Conservation (phyloP, 2,113 vertebrate species). For the Chloebia gouldiae region DNA sequence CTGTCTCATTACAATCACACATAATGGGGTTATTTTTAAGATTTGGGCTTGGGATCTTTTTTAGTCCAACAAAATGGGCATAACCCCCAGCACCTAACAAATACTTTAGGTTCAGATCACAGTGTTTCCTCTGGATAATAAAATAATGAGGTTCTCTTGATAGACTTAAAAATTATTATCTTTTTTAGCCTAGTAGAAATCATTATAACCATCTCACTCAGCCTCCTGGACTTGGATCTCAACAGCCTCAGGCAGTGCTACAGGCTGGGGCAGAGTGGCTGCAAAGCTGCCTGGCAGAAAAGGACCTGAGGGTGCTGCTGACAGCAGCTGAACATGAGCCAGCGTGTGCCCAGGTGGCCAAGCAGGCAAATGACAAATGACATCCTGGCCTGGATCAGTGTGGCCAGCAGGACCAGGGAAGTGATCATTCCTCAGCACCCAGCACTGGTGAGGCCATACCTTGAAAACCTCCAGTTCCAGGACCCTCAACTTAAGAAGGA, state of each 20-base stretch:
- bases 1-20: neutral
- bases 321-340: neutral
- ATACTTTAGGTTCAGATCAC: neutral
- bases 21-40: neutral
- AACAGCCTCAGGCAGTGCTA: neutral
- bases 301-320: neutral
- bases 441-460: neutral
- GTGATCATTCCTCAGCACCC: rapidly evolving
- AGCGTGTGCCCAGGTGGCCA: neutral
- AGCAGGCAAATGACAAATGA: neutral
- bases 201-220: neutral
- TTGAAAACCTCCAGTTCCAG: neutral
- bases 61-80: neutral
- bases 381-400: neutral
- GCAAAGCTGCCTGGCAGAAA: neutral
- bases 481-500: neutral
- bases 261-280: neutral
- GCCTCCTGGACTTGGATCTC: neutral
- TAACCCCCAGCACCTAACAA: neutral
- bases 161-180: neutral
- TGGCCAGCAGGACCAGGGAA: neutral
- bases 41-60: neutral
- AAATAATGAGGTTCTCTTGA: neutral
- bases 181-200: neutral
- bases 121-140: neutral